Evolutionary conservation across 1,140 invertebrate genomes (phyloP).

Genomic region (Cyclargus thomasi): DNA sequence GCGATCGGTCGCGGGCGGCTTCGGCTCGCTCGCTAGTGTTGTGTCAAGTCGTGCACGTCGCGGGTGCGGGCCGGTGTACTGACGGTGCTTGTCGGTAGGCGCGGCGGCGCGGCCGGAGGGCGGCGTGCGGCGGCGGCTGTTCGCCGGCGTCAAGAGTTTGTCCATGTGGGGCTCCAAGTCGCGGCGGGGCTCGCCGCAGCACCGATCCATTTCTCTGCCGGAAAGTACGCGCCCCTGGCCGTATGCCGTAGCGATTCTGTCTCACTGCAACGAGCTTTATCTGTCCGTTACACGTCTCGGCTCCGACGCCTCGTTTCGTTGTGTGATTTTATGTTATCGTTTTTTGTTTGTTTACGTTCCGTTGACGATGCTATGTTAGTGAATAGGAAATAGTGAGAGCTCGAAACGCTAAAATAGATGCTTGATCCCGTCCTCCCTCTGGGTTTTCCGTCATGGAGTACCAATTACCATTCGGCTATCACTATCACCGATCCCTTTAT

Average conservation of each 20-base stretch:
- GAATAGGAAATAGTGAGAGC: slow-evolving; percentile 60
- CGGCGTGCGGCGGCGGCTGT: slow-evolving; percentile 78
- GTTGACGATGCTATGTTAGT: slow-evolving; percentile 59
- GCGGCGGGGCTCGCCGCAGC: slow-evolving; percentile 80
- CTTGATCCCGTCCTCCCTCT: slow-evolving; percentile 57
- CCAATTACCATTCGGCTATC: slow-evolving; percentile 35
- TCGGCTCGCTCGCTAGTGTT: slow-evolving; percentile 48
- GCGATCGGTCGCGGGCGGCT: slow-evolving; percentile 46
- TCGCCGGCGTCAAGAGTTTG: slow-evolving; percentile 84
- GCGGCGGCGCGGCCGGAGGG: slow-evolving; percentile 55
- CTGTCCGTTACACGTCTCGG: slow-evolving; percentile 57
- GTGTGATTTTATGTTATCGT: slow-evolving; percentile 54
- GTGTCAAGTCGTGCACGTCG: slow-evolving; percentile 60
- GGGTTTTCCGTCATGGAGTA: slow-evolving; percentile 35
- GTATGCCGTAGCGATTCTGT: slow-evolving; percentile 61
- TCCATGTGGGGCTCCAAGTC: slow-evolving; percentile 82
- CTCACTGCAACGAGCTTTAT: slow-evolving; percentile 64
- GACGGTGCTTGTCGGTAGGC: slow-evolving; percentile 68
- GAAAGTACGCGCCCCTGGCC: slow-evolving; percentile 82
- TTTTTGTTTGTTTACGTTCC: slow-evolving; percentile 43
- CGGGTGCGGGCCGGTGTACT: slow-evolving; percentile 65
- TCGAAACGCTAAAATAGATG: slow-evolving; percentile 53
- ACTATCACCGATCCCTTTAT: slow-evolving; percentile 29
- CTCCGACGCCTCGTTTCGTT: slow-evolving; percentile 59
- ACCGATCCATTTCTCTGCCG: slow-evolving; percentile 85